Conservation (phyloP, 2,113 vertebrate genomes). For the Colinus virginianus region DNA sequence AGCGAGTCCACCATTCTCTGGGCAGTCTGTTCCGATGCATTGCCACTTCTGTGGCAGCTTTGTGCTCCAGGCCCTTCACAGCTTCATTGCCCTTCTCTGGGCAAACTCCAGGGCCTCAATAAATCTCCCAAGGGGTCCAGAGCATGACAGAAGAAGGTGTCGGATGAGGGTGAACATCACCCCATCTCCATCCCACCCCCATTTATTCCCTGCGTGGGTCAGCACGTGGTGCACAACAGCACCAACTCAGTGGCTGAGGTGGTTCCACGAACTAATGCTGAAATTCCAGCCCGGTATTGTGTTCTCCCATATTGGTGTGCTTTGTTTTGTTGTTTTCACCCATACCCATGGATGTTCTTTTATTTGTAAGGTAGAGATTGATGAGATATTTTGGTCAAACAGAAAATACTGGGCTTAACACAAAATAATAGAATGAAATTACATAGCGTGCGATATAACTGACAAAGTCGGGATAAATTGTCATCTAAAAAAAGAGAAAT, state of each 20-base stretch:
- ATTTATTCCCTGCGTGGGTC: neutral
- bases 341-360: neutral
- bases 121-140: neutral
- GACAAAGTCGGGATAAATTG: constrained; percentile 33
- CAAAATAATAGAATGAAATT: constrained; percentile 34
- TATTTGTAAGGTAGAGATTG: neutral
- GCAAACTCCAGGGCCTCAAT: too few species aligned
- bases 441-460: neutral
- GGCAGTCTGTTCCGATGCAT: too few species aligned
- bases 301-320: neutral
- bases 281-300: neutral
- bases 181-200: neutral
- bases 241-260: neutral
- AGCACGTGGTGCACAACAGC: neutral
- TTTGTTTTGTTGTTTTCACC: neutral
- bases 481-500: constrained; percentile 1
- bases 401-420: constrained; percentile 26
- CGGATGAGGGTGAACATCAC: neutral
- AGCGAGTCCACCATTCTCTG: too few species aligned
- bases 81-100: too few species aligned
- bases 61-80: too few species aligned
- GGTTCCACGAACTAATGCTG: neutral
- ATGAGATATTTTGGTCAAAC: constrained; percentile 49
- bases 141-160: neutral
- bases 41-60: too few species aligned